Percentiles rank a stretch among this genome's conserved stretches.
Conservation (phyloP, 1,140 invertebrate species). For the Coenobita brevimanus region DNA sequence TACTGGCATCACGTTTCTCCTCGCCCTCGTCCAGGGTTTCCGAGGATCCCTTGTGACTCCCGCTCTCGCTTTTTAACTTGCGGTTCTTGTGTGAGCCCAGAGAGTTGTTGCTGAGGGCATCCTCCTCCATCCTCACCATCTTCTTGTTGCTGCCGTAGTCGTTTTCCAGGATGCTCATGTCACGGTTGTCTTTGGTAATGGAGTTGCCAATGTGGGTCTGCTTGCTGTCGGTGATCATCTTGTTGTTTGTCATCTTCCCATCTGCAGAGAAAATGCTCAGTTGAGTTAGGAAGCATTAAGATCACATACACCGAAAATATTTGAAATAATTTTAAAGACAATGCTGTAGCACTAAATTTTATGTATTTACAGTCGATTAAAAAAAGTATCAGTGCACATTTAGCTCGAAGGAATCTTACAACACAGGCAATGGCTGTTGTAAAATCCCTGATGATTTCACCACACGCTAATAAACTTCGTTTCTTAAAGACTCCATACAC, state of each 20-base stretch:
- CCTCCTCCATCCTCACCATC: constrained; percentile 74
- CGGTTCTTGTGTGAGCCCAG: constrained; percentile 93
- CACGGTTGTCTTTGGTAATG: constrained; percentile 65
- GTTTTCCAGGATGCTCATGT: constrained; percentile 64
- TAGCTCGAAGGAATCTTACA: too few relatives aligned
- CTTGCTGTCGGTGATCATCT: constrained; percentile 66
- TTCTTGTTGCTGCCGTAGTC: constrained; percentile 68
- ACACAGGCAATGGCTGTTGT: too few relatives aligned
- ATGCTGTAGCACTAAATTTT: too few relatives aligned
- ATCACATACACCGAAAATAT: too few relatives aligned
- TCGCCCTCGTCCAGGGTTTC: constrained; percentile 80
- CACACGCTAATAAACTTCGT: too few relatives aligned
- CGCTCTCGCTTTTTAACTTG: constrained; percentile 83
- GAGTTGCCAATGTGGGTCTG: constrained; percentile 69
- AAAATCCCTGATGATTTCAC: too few relatives aligned
- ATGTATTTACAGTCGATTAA: too few relatives aligned
- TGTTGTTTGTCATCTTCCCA: constrained; percentile 66
- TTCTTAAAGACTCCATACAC: too few relatives aligned
- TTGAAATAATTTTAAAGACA: too few relatives aligned
- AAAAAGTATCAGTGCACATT: too few relatives aligned
- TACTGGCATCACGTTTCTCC: constrained; percentile 91
- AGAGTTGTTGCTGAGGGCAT: constrained; percentile 88
- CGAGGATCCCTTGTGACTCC: constrained; percentile 85
- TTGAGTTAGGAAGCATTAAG: background rate
- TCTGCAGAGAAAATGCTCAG: constrained; percentile 37